Base-by-base conservation (phyloP, 2,888 invertebrate species). In the Apodemia hepburni region DNA sequence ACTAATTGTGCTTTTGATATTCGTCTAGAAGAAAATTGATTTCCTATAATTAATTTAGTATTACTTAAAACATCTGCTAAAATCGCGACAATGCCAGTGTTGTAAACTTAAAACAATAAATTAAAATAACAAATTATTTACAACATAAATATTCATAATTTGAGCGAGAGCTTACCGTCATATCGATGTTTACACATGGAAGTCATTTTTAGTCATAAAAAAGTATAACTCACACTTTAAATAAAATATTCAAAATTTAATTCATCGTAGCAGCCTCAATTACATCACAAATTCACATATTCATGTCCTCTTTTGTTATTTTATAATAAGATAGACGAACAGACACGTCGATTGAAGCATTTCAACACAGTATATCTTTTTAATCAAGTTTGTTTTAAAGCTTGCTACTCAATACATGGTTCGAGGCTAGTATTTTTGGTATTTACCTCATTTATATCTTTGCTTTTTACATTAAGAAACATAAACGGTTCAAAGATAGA, bases 1-100 rank as follows among this genome's bases (percentile, higher is more conserved):
- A 66, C 69, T 68, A 70, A 67, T 70, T 71, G 72, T 71, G 72
- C 71, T 68, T 68, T 64, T 60, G 58, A 66, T 65, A 62, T 66
- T 60, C 64, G 64, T 65, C 68, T 66, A 68, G 62, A 65, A 65
- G 65, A 68, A 64, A 63, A 64, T 63, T 64, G 67, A 67, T 65
- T 66, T 65, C 58, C 68, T 65, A 67, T 65, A 27, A 62, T 65
- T 63, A 67, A 47, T 61, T 66, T 62, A 69, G 65, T 69, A 65
- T 69, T 71, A 69, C 62, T 22, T 51, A 51, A 22, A 51, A 51
- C 51, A 63, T 70, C 68, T 64, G 65, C 65, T 65, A 70, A 64
- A 65, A 67, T 65, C 67, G 64, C 64, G 62, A 64, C 59, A 60
- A 62, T 67, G 66, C 63, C 64, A 60, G 59, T 65, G 59, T 65